Conservation (phyloP, 2,888 invertebrate species). For the Mystacides longicornis region DNA sequence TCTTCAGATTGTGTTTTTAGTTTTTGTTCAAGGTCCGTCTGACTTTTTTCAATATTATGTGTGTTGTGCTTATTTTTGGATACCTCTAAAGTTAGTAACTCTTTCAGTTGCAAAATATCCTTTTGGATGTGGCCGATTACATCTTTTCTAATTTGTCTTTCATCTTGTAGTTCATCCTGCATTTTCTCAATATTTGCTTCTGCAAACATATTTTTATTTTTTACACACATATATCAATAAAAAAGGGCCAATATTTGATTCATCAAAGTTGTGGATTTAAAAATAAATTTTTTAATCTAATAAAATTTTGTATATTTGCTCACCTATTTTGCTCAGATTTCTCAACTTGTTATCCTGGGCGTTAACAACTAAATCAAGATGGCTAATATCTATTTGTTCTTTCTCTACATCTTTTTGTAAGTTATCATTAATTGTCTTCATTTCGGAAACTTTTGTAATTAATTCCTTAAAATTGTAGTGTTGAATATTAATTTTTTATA, state of each 20-base stretch:
- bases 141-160: conserved; percentile 23
- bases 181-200: conserved; percentile 25
- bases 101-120: conserved; percentile 33
- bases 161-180: conserved; percentile 20
- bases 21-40: conserved; percentile 28
- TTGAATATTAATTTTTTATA: too few species aligned
- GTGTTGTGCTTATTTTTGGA: conserved; percentile 37
- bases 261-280: too few species aligned
- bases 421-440: conserved; percentile 12
- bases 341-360: conserved; percentile 22
- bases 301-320: not conserved
- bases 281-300: too few species aligned
- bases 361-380: conserved; percentile 24
- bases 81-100: conserved; percentile 35
- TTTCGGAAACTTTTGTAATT: conserved; percentile 8
- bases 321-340: conserved; percentile 20
- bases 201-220: too few species aligned
- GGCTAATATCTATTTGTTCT: conserved; percentile 21
- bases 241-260: too few species aligned
- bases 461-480: conserved; percentile 9
- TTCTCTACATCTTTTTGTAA: conserved; percentile 18
- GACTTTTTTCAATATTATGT: conserved; percentile 30
- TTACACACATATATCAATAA: too few species aligned
- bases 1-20: conserved; percentile 35
- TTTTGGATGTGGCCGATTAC: conserved; percentile 26